These are phyloP conservation scores for Hippopotamyrus pictus DNA, from an alignment of 2,797 vertebrate genomes.

Conservation along the genomic window DNA sequence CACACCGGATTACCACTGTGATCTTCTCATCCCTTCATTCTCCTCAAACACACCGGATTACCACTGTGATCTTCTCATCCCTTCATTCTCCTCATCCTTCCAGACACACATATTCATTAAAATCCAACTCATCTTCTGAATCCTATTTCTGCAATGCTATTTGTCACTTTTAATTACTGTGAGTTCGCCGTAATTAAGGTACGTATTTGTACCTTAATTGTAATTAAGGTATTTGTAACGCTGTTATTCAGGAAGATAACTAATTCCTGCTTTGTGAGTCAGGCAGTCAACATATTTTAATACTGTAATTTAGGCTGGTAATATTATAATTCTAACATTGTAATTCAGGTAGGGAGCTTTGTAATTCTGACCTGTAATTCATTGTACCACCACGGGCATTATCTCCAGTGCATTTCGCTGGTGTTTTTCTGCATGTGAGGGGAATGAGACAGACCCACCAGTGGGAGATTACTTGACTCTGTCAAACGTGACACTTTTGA, in stretches of 20 bases:
- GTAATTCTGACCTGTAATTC: not conserved
- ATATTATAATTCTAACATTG: not conserved
- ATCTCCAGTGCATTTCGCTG: not conserved
- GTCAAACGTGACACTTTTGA: slow-evolving; percentile 1
- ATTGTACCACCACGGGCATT: not conserved
- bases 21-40: not conserved
- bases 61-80: not conserved
- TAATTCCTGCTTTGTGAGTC: not conserved
- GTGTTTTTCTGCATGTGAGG: not conserved
- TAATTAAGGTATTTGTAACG: not conserved
- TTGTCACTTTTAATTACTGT: slow-evolving; percentile 6
- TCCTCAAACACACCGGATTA: not conserved
- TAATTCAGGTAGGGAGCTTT: not conserved
- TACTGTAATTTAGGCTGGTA: not conserved
- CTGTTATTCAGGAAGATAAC: not conserved
- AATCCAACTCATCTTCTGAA: not conserved
- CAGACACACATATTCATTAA: not conserved
- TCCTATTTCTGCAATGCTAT: not conserved
- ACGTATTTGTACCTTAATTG: not conserved
- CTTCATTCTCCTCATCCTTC: not conserved
- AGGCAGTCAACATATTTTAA: not conserved
- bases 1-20: not conserved
- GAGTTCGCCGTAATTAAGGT: not conserved
- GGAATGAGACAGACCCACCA: not conserved
- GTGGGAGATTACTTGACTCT: not conserved